phyloP scores from a whole-genome alignment of 1,140 invertebrate genomes.

The Penaeus japonicus region DNA sequence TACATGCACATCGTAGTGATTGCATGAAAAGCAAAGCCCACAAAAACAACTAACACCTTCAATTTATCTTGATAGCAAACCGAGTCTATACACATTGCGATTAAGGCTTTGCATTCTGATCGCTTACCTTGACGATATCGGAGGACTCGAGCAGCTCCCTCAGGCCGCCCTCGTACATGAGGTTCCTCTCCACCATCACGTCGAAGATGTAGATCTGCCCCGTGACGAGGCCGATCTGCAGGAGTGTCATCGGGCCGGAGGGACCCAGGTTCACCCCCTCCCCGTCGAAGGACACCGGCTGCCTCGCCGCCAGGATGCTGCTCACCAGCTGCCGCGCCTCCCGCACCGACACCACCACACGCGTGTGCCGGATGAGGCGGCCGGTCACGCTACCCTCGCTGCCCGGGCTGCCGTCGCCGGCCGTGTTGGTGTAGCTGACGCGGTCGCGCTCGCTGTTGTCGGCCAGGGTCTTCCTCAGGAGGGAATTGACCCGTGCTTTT shows the following conservation, averaged over 20 bases:
- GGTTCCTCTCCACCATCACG: conserved; percentile 81
- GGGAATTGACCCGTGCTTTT: conserved; percentile 85
- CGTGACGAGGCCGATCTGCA: conserved; percentile 83
- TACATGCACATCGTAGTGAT: too few species aligned
- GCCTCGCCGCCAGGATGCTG: conserved; percentile 73
- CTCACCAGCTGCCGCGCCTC: conserved; percentile 79
- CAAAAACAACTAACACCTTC: too few species aligned
- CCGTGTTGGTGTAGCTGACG: conserved; percentile 42
- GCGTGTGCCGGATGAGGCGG: conserved; percentile 80
- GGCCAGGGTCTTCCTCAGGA: conserved; percentile 86
- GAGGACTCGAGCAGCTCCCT: conserved; percentile 82
- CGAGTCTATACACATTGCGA: too few species aligned
- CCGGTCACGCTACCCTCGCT: conserved; percentile 77
- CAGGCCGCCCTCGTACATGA: conserved; percentile 80
- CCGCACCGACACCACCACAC: conserved; percentile 77
- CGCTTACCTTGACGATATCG: conserved; percentile 80
- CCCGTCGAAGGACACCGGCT: conserved; percentile 81
- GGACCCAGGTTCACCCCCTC: conserved; percentile 89
- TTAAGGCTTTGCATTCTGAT: too few species aligned
- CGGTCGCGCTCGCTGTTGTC: conserved; percentile 88
- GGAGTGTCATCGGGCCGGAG: conserved; percentile 75
- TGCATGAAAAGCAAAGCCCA: too few species aligned
- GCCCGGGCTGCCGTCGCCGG: neutral
- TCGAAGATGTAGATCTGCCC: conserved; percentile 88
- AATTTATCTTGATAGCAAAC: too few species aligned